These are phyloP conservation scores for Phania funesta DNA, from an alignment of 2,888 invertebrate genomes.

Conservation along the genomic window DNA sequence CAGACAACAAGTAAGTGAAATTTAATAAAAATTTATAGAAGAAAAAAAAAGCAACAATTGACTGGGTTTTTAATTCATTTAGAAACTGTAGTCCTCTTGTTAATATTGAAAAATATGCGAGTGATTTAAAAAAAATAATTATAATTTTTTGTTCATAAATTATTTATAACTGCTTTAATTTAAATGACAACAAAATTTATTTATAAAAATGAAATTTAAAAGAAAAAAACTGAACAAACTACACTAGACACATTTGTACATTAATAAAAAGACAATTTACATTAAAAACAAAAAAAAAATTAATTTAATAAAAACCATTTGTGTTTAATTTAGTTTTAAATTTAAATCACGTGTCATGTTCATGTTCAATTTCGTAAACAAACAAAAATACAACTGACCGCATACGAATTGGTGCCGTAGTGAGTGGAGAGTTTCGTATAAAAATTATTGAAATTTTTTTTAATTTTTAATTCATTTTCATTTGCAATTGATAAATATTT, in stretches of 20 bases:
- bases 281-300: not conserved
- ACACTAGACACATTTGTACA: conserved; percentile 30
- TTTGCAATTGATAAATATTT: too few species aligned
- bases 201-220: conserved; percentile 12
- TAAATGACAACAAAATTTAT: conserved; percentile 63
- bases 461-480: not conserved
- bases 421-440: not conserved
- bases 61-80: conserved; percentile 9
- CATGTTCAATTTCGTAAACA: conserved; percentile 76
- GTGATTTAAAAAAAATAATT: not conserved
- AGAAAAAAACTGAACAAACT: conserved; percentile 7
- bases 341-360: conserved; percentile 72
- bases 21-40: not conserved
- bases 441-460: not conserved
- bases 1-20: conserved; percentile 43
- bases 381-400: conserved; percentile 64
- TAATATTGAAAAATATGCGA: not conserved
- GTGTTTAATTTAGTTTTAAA: conserved; percentile 57
- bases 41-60: conserved; percentile 13
- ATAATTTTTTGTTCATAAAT: conserved; percentile 19
- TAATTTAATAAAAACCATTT: conserved; percentile 11
- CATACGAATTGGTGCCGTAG: conserved; percentile 41
- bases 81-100: not conserved
- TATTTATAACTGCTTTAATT: conserved; percentile 54
- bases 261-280: conserved; percentile 35